A percentile compares a stretch with the other conserved stretches of the same genome.
phyloP scores from a whole-genome alignment of 2,797 vertebrate genomes.

The Sebastes elongatus region DNA sequence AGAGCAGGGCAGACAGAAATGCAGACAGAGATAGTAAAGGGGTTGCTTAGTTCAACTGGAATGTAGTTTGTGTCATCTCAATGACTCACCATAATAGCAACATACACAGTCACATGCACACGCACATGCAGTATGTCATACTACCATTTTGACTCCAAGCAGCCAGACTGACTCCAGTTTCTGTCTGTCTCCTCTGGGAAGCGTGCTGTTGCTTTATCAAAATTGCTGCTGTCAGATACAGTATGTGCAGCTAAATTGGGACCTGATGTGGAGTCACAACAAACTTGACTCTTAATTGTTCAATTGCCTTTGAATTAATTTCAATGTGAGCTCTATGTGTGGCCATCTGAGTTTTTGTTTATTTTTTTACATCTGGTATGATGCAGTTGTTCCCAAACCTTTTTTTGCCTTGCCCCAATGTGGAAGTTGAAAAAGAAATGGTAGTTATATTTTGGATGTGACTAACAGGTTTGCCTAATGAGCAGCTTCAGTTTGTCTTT shows the following conservation, averaged over 20 bases:
- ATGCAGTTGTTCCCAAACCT: background rate
- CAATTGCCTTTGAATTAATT: background rate
- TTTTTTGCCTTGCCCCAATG: background rate
- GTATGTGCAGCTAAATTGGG: background rate
- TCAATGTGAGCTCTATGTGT: background rate
- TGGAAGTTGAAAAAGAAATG: background rate
- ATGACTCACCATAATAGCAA: slow-evolving; percentile 78
- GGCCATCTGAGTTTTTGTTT: background rate
- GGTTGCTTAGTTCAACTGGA: slow-evolving; percentile 71
- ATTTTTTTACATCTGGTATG: background rate
- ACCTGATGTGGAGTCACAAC: background rate
- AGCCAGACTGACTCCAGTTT: slow-evolving; percentile 70
- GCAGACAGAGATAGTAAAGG: slow-evolving; percentile 67
- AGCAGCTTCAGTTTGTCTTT: background rate
- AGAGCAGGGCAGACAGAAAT: slow-evolving; percentile 61
- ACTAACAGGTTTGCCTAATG: background rate
- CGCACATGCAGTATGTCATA: slow-evolving; percentile 66
- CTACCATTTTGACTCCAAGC: slow-evolving; percentile 66
- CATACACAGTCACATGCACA: slow-evolving; percentile 51
- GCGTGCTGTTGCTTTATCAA: slow-evolving; percentile 27
- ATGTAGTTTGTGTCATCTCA: slow-evolving; percentile 78
- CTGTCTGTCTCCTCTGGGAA: slow-evolving; percentile 42
- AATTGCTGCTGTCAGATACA: slow-evolving; percentile 19
- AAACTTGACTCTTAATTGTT: background rate
- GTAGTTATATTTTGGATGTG: too few relatives aligned